Base-by-base conservation (phyloP, 1,140 invertebrate genomes). In the Hormaphis cornu region DNA sequence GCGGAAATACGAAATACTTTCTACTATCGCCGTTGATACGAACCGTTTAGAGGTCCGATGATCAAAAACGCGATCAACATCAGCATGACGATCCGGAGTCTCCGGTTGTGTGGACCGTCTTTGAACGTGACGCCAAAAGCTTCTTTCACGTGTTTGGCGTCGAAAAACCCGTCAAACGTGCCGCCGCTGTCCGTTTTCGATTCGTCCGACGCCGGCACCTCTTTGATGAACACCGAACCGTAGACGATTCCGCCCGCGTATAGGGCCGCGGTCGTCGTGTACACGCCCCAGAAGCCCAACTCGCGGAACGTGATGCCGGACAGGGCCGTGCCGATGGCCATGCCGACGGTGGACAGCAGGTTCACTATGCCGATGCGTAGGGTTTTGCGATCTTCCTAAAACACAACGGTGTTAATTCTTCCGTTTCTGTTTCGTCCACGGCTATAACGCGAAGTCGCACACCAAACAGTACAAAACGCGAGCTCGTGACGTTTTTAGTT, bases 291-390 rank as follows among this genome's bases (percentile, higher is more conserved):
- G 75, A 89, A 87, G 2, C 88, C 88, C 46, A 90, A 86, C 77
- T 88, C 82, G 72, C 84, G 82, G 74, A 79, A 80, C 8, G 83
- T 40, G 1, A 74, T 50, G 6, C 74, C 74, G 10, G 70, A 72
- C 3, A 75, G 69, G 1, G 73, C 70, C 8, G 72, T 72, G 5
- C 73, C 75, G 16, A 91, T 84, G 1, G 89, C 89, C 70, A 90
- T 85, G 48, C 89, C 88, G 58, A 91, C 78, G 1, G 88, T 89
- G 73, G 88, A 85, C 74, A 89, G 89, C 6, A 90, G 81, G 78
- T 89, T 94, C 70, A 90, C 86, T 33, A 93, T 85, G 16, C 89
- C 90, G 72, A 94, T 89, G 63, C 91, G 78, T 16, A 89, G 79
- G 1, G 91, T 93, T 71, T 90, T 83, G 66, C 85, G 86, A 76